Evolutionary conservation across 2,888 invertebrate genomes (phyloP), one percentile per base, ranked within the genome.

Genomic region (Pelosia muscerda): DNA sequence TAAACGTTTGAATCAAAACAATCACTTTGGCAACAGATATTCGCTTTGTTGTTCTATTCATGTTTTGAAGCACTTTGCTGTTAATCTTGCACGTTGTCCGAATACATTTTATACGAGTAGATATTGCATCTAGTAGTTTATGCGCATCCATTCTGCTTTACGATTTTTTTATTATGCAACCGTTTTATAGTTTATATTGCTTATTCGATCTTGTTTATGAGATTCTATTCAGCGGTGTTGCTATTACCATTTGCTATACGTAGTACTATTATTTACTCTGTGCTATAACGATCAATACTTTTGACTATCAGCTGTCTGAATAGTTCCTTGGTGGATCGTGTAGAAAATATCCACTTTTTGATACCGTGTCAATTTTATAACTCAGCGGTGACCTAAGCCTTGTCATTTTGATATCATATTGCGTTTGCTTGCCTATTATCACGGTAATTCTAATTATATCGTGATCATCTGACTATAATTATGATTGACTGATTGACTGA

Each of bases 101-200:
- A 69, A 58, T 73, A 73, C 81, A 73, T 72, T 68, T 71, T 65
- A 62, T 68, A 26, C 19, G 19, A 38, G 15, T 38, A 15, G 19
- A 9, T 55, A 64, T 63, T 69, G 66, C 66, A 63, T 68, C 69
- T 34, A 68, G 71, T 65, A 67, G 72, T 72, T 77, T 74, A 80
- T 74, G 75, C 82, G 79, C 82, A 83, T 80, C 79, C 79, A 81
- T 81, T 83, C 71, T 49, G 54, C 73, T 86, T 87, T 84, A 86
- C 77, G 76, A 76, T 69, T 38, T 69, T 84, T 86, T 87, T 88
- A 85, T 81, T 81, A 81, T 78, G 71, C 76, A 65, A 65, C 73
- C 71, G 73, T 81, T 85, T 86, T 81, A 85, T 76, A 66, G 80
- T 72, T 74, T 74, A 64, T 76, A 69, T 78, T 72, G 70, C 76